These are phyloP conservation scores for Chorisops tibialis DNA, from an alignment of 2,888 invertebrate species.

Conservation along the genomic window DNA sequence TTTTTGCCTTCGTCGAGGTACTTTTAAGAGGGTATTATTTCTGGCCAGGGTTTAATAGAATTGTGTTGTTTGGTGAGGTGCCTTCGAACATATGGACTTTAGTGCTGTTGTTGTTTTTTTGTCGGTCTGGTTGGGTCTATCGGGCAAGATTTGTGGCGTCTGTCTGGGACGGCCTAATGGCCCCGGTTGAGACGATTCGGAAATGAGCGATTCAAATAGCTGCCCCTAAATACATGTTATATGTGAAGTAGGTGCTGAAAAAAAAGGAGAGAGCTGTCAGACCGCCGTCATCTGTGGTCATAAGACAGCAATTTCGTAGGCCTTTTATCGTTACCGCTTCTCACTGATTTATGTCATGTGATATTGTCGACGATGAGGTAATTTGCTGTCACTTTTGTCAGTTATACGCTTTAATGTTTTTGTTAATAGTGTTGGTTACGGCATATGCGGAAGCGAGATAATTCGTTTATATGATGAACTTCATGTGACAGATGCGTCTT, in stretches of 20 bases:
- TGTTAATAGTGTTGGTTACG: too few species aligned
- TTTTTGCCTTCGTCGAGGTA: too few species aligned
- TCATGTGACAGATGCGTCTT: too few species aligned
- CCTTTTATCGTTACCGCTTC: background rate
- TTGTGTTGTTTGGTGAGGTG: too few species aligned
- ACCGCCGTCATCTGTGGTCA: slow-evolving; percentile 15
- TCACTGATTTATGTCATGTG: slow-evolving; percentile 11
- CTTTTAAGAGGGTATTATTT: too few species aligned
- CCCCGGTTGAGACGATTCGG: background rate
- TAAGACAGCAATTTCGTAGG: slow-evolving; percentile 11
- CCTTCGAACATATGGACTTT: background rate
- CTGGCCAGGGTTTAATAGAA: background rate
- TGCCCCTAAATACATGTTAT: background rate
- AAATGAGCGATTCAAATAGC: slow-evolving; percentile 12
- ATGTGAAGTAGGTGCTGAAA: slow-evolving; percentile 9
- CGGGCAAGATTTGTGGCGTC: slow-evolving; percentile 15
- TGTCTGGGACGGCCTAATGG: slow-evolving; percentile 15
- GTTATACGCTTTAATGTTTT: too few species aligned
- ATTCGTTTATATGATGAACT: too few species aligned
- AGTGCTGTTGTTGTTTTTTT: background rate
- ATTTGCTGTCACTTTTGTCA: slow-evolving; percentile 12
- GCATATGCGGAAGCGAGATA: too few species aligned
- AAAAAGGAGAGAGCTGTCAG: background rate
- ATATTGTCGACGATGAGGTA: slow-evolving; percentile 11
- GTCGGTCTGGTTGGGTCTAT: background rate